phyloP scores from a whole-genome alignment of 1,140 invertebrate genomes.

The Piezodorus guildinii region DNA sequence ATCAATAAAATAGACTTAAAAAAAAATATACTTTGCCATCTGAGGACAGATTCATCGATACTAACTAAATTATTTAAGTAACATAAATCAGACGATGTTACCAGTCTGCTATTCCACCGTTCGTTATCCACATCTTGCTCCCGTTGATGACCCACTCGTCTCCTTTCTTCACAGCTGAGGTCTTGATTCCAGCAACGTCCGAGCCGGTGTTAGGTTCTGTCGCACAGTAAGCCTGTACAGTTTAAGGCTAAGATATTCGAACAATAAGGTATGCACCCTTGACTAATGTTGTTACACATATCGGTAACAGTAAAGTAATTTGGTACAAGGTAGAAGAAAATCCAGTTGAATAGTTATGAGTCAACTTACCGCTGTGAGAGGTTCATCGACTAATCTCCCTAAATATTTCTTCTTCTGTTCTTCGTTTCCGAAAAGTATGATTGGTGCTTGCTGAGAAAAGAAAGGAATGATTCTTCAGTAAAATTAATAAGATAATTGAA shows the following conservation, averaged over 20 bases:
- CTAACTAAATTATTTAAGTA: too few relatives aligned
- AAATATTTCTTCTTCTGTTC: conserved; percentile 90
- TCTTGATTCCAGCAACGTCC: conserved; percentile 83
- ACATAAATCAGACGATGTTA: too few relatives aligned
- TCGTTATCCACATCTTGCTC: conserved; percentile 99
- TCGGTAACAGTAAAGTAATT: too few relatives aligned
- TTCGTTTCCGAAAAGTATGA: conserved; percentile 71
- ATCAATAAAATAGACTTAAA: too few relatives aligned
- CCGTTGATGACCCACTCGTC: conserved; percentile 92
- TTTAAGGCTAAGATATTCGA: background rate
- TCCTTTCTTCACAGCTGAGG: conserved; percentile 85
- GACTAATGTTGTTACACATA: too few relatives aligned
- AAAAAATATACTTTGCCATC: too few relatives aligned
- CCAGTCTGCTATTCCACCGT: conserved; percentile 93
- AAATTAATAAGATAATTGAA: too few relatives aligned
- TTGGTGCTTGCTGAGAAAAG: conserved; percentile 67
- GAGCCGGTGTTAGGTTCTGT: conserved; percentile 88
- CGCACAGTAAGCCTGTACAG: conserved; percentile 70
- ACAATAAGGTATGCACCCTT: too few relatives aligned
- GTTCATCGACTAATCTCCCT: conserved; percentile 72
- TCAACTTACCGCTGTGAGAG: conserved; percentile 70
- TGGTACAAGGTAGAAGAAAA: too few relatives aligned
- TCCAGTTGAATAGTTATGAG: too few relatives aligned
- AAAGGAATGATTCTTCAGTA: too few relatives aligned
- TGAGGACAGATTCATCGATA: too few relatives aligned